phyloP scores from a whole-genome alignment of 37 sponge, comb jelly and placozoan genomes.

The Theonella swinhoei region DNA sequence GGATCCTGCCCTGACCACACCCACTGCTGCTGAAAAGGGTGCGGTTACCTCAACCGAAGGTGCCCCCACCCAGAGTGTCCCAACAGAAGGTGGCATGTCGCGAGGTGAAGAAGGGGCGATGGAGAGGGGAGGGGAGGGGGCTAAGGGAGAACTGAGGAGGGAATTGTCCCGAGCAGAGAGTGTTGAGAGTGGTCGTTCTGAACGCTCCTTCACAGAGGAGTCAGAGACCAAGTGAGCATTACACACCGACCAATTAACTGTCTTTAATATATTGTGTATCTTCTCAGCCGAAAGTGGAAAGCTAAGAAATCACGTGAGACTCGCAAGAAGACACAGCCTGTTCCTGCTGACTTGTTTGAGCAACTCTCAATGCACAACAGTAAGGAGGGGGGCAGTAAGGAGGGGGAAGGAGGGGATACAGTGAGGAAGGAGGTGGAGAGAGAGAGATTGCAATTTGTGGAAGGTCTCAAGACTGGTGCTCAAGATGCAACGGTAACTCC shows the following conservation, averaged over 20 bases:
- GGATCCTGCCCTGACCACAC: background rate
- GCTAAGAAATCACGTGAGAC: constrained; percentile 51
- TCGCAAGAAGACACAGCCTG: constrained; percentile 71
- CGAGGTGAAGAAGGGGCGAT: background rate
- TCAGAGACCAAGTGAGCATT: constrained; percentile 36
- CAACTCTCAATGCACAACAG: constrained; percentile 12
- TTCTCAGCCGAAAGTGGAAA: constrained; percentile 32
- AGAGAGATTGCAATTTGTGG: background rate
- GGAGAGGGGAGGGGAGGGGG: background rate
- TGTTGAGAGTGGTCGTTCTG: constrained; percentile 15
- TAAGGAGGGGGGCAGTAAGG: background rate
- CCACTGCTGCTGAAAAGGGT: background rate
- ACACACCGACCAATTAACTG: background rate
- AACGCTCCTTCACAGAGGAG: constrained; percentile 21
- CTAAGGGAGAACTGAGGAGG: background rate
- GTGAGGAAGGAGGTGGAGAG: constrained; percentile 5
- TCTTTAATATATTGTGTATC: background rate
- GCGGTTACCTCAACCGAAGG: background rate
- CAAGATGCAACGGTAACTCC: background rate
- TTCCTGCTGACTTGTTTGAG: constrained; percentile 45
- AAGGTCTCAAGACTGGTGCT: background rate
- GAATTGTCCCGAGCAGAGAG: constrained; percentile 10
- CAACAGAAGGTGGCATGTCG: background rate
- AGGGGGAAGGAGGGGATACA: background rate
- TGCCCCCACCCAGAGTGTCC: background rate